These are phyloP conservation scores for Stegodyphus mimosarum DNA, from an alignment of 1,140 invertebrate species.

Conservation along the genomic window DNA sequence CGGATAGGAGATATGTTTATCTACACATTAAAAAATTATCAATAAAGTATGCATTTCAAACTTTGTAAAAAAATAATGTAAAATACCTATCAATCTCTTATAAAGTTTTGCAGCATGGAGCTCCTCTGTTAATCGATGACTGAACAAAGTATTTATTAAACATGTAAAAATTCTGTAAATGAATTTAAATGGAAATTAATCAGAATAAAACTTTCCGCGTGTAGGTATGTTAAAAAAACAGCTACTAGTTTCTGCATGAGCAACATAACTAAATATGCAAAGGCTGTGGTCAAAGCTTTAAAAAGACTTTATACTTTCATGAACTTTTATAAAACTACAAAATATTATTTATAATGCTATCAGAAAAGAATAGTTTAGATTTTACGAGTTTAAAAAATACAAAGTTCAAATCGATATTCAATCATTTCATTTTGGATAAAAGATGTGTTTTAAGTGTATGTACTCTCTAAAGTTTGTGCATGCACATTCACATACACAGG, in stretches of 20 bases:
- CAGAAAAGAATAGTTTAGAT: not conserved
- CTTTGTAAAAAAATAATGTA: conserved; percentile 1
- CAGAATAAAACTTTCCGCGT: no score
- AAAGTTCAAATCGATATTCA: not conserved
- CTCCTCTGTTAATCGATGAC: not conserved
- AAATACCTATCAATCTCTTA: not conserved
- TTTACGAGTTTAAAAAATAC: conserved; percentile 16
- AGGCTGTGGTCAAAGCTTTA: no score
- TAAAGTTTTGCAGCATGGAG: not conserved
- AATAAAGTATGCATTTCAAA: not conserved
- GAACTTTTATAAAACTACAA: not conserved
- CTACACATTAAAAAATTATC: no score
- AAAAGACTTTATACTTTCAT: not conserved
- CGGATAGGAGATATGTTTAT: no score
- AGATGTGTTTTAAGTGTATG: not conserved
- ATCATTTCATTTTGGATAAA: conserved; percentile 5
- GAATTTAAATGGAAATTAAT: no score
- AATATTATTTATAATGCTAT: not conserved
- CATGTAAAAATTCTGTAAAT: not conserved
- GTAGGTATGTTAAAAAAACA: no score
- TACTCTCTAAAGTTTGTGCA: not conserved
- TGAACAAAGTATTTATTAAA: not conserved
- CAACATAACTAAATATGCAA: no score
- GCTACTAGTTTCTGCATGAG: no score
- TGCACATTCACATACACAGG: not conserved